A percentile compares a stretch with the other conserved stretches of the same genome.
Evolutionary conservation across 2,888 invertebrate species (phyloP).

Genomic region (Hypomecis atomaria): DNA sequence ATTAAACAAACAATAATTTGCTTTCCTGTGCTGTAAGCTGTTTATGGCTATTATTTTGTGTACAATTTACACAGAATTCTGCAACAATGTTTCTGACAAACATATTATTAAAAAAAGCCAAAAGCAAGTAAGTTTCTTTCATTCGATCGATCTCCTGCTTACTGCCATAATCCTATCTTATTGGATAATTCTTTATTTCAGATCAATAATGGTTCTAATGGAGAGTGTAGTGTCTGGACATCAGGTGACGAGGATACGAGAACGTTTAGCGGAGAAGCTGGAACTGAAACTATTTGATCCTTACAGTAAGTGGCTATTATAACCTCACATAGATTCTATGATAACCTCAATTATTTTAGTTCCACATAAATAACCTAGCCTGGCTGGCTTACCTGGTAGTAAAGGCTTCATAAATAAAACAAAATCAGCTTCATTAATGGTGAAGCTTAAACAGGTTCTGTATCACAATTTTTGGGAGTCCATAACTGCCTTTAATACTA

Average conservation of each 20-base stretch:
- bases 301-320: constrained; percentile 85
- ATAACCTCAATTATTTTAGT: constrained; percentile 26
- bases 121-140: constrained; percentile 88
- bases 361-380: no score
- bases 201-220: constrained; percentile 90
- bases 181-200: constrained; percentile 63
- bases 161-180: background rate
- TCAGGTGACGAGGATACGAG: constrained; percentile 86
- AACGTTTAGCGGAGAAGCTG: constrained; percentile 90
- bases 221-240: constrained; percentile 93
- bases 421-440: no score
- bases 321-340: constrained; percentile 28
- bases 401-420: no score
- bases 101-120: constrained; percentile 88
- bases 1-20: background rate
- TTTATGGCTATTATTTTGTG: no score
- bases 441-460: no score
- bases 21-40: background rate
- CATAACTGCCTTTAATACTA: no score
- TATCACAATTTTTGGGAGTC: no score
- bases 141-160: background rate
- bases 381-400: no score
- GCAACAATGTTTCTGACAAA: constrained; percentile 88
- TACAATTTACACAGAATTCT: background rate
- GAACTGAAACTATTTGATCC: constrained; percentile 92